phyloP scores from a whole-genome alignment of 2,113 vertebrate genomes.

The Abramis brama region DNA sequence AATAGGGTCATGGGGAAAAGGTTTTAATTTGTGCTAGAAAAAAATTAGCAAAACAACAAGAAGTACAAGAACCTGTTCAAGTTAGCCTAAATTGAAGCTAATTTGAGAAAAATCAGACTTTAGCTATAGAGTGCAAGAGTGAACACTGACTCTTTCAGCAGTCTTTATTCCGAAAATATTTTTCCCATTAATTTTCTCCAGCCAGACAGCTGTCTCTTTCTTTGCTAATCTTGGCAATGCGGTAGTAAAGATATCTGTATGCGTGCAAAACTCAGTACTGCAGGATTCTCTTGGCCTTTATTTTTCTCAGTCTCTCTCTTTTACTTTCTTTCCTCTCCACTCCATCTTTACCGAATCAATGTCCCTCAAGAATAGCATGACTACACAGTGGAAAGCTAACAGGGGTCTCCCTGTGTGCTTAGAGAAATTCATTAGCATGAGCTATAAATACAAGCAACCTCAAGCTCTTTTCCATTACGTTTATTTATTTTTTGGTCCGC shows the following conservation, averaged over 20 bases:
- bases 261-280: slow-evolving; percentile 3
- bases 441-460: neutral
- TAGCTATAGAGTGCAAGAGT: neutral
- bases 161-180: neutral
- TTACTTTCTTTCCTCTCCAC: neutral
- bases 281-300: neutral
- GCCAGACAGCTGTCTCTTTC: slow-evolving; percentile 8
- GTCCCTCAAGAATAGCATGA: slow-evolving; percentile 21
- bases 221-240: neutral
- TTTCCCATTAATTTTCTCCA: neutral
- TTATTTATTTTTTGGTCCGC: neutral
- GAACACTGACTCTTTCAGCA: neutral
- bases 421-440: neutral
- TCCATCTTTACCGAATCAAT: neutral
- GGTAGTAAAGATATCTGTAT: neutral
- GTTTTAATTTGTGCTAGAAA: slow-evolving; percentile 34
- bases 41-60: neutral
- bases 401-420: neutral
- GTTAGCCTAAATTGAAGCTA: neutral
- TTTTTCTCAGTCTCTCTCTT: neutral
- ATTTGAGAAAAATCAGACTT: neutral
- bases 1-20: slow-evolving; percentile 49
- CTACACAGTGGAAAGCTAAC: neutral
- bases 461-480: neutral
- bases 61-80: neutral